Conservation (phyloP, 2,113 vertebrate species). For the Macaca mulatta region DNA sequence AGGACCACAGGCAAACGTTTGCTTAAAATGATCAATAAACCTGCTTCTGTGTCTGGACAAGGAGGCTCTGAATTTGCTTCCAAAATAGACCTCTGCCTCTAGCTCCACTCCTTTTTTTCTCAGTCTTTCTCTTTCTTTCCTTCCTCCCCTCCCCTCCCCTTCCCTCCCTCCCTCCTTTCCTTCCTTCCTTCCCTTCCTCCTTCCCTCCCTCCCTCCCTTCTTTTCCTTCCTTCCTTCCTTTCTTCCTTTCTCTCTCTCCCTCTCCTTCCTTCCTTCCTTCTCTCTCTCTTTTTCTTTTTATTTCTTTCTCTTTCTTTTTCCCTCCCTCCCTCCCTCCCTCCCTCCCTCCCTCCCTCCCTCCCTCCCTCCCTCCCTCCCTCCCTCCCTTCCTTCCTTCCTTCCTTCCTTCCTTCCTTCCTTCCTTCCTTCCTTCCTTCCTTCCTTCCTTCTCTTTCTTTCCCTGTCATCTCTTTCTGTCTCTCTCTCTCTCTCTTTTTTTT, state of each 20-base stretch:
- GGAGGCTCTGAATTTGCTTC: background rate
- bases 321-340: rapidly evolving
- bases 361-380: too few species aligned
- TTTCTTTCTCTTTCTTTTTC: rapidly evolving
- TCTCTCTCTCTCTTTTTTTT: background rate
- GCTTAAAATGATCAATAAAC: rapidly evolving
- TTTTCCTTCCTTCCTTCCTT: rapidly evolving
- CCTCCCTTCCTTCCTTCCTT: too few species aligned
- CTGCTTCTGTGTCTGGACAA: background rate
- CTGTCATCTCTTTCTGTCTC: background rate
- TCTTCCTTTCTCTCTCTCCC: background rate
- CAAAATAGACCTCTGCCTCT: background rate
- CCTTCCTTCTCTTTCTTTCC: background rate
- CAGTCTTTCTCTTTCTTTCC: background rate
- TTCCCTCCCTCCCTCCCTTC: rapidly evolving
- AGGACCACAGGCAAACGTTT: too few species aligned
- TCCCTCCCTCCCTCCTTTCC: background rate
- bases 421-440: too few species aligned
- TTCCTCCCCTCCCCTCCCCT: background rate
- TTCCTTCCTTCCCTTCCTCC: background rate
- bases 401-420: too few species aligned
- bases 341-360: rapidly evolving
- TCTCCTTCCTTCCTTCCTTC: background rate
- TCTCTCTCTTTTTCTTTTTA: rapidly evolving
- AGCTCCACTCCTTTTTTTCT: background rate